Evolutionary conservation across 1,140 invertebrate species (phyloP), one percentile per base, ranked within the genome.

Genomic region (Chelonus insularis): DNA sequence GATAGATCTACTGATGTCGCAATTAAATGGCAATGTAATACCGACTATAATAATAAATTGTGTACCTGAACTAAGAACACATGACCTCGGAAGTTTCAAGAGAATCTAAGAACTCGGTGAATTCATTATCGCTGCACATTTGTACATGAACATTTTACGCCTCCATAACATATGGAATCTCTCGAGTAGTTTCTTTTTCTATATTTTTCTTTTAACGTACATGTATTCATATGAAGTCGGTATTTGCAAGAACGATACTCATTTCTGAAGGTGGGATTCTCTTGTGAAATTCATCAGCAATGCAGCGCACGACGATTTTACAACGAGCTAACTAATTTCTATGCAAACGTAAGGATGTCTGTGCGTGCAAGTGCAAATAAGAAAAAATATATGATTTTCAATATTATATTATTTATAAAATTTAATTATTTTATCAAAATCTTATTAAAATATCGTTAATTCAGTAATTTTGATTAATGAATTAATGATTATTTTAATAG

Each of bases 201-300:
- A 25, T 55, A 29, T 57, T 16, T 16, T 8, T 43, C 21, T 18
- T 48, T 29, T 48, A 11, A 23, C 45, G 20, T 48, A 20, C 36
- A 25, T 25, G 20, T 34, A 45, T 43, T 62, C 36, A 18, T 45
- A 57, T 57, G 36, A 43, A 16, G 45, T 23, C 20, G 21, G 29
- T 48, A 29, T 34, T 45, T 48, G 45, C 48, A 34, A 39, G 29
- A 43, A 34, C 32, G 48, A 52, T 52, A 60, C 43, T 20, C 11
- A 60, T 54, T 41, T 32, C 29, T 39, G 51, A 59, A 58, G 61
- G 62, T 48, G 29, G n/a, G 11, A 50, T 50, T 4, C 41, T 55
- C 56, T 62, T 62, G 60, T 50, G 56, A 62, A 65, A 65, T 65
- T 65, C 48, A 65, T 65, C 57, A 65, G 47, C 52, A 36, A 65